Base-by-base conservation (phyloP, 1,140 invertebrate species). In the Formica selysi region DNA sequence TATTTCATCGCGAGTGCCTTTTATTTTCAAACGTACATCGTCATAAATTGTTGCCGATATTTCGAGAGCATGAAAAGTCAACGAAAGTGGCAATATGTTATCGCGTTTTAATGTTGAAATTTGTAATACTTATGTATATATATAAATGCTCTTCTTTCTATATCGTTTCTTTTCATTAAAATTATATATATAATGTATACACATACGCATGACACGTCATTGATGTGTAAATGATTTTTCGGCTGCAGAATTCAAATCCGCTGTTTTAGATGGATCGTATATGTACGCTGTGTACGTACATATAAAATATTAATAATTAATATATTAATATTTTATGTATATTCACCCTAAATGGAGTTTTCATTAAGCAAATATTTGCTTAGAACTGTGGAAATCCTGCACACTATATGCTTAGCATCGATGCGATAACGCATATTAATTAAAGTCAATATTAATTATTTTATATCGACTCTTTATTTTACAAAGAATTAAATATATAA, bases 131-230 rank as follows among this genome's bases (percentile, higher is more conserved):
- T 48, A 0, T 48, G 44, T 48, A 22, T 48, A 51, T 13, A n/a
- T 73, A 48, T 73, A 73, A 73, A 73, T 54, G 44, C 68, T 68
- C 44, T 54, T 54, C 48, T 6, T 51, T 4, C 44, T 48, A 48
- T 48, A 48, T 51, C 48, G 16, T 51, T 51, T 51, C 13, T 51
- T 51, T 10, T 11, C 44, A 3, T 48, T 48, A 48, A 48, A 48
- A 48, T 48, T 11, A 13, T 44, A 10, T 38, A 76, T 8, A 41
- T 36, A 38, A 32, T n/a, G 3, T 13, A 26, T 26, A 11, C 13
- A 61, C 13, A 48, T 48, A 48, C 44, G 44, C 44, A 11, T 10
- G 44, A 13, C 4, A 59, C 3, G 51, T 54, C 32, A 51, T 13
- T 71, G 11, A 48, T 3, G 41, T 48, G 38, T 51, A 19, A 74